Percentiles rank a stretch among this genome's conserved stretches.
Evolutionary conservation across 2,113 vertebrate species (phyloP).

Genomic region (Forbesichthys papilliferus): DNA sequence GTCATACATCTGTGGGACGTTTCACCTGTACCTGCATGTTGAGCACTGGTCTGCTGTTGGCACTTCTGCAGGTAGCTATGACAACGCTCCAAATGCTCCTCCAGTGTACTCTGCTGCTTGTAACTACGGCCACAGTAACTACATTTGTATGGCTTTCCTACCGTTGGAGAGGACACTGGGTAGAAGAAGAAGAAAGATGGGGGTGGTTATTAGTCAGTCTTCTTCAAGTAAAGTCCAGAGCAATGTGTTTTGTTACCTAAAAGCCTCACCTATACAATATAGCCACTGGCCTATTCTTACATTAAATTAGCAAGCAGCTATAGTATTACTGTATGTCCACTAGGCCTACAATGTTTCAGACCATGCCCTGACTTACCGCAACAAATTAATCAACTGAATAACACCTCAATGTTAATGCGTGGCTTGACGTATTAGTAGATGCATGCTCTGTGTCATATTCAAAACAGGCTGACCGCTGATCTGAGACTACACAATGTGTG

Average conservation of each 20-base stretch:
- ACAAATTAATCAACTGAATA: no score
- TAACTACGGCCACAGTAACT: slow-evolving; percentile 96
- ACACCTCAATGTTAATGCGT: no score
- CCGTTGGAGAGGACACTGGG: slow-evolving; percentile 91
- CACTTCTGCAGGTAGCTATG: slow-evolving; percentile 91
- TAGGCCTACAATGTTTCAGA: no score
- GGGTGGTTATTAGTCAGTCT: slow-evolving; percentile 13
- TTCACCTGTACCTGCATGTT: slow-evolving; percentile 65
- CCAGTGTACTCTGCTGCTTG: slow-evolving; percentile 94
- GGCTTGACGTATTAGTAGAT: no score
- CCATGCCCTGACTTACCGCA: no score
- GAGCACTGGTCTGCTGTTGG: slow-evolving; percentile 78
- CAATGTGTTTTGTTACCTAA: neutral
- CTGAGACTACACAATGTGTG: neutral
- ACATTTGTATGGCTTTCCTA: slow-evolving; percentile 96
- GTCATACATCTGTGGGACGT: neutral
- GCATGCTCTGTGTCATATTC: no score
- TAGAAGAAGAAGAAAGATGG: slow-evolving; percentile 5
- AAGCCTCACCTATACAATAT: no score
- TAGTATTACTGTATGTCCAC: no score
- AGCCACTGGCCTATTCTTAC: no score
- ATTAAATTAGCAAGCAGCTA: no score
- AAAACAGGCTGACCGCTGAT: no score
- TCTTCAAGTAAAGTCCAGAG: neutral
- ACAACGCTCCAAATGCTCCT: slow-evolving; percentile 95